Conservation (phyloP, 2,113 vertebrate species). For the Pelobates fuscus region DNA sequence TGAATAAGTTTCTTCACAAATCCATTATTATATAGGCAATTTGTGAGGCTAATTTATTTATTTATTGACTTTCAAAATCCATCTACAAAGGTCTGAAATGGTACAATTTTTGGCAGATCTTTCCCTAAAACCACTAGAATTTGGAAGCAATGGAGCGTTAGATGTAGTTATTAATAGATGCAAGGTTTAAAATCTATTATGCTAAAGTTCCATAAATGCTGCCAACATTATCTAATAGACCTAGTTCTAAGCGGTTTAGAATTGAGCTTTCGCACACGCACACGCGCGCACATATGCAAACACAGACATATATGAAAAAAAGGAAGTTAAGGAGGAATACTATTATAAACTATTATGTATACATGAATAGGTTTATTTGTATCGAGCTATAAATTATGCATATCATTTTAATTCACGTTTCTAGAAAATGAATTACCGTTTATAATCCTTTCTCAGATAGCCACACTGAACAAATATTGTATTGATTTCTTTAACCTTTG, state of each 20-base stretch:
- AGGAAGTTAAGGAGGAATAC: neutral
- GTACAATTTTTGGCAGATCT: constrained; percentile 17
- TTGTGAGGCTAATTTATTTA: neutral
- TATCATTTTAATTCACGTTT: no score
- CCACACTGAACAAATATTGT: no score
- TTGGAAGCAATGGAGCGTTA: constrained; percentile 13
- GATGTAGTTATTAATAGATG: constrained; percentile 38
- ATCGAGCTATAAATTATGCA: no score
- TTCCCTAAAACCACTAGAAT: constrained; percentile 19
- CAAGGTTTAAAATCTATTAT: constrained; percentile 39
- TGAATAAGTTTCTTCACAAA: no score
- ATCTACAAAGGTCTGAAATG: constrained; percentile 1
- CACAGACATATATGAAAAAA: neutral
- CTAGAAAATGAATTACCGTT: no score
- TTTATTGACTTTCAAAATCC: neutral
- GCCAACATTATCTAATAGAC: constrained; percentile 46
- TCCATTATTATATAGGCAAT: neutral
- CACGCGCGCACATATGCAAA: no score
- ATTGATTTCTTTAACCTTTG: no score
- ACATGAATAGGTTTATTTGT: no score
- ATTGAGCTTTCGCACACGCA: constrained; percentile 19
- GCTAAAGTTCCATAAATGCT: constrained; percentile 32
- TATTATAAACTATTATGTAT: neutral
- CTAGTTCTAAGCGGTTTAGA: constrained; percentile 8
- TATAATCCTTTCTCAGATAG: no score